These are phyloP conservation scores for Habroteleia sp. DNA, from an alignment of 2,888 invertebrate species.

Conservation along the genomic window DNA sequence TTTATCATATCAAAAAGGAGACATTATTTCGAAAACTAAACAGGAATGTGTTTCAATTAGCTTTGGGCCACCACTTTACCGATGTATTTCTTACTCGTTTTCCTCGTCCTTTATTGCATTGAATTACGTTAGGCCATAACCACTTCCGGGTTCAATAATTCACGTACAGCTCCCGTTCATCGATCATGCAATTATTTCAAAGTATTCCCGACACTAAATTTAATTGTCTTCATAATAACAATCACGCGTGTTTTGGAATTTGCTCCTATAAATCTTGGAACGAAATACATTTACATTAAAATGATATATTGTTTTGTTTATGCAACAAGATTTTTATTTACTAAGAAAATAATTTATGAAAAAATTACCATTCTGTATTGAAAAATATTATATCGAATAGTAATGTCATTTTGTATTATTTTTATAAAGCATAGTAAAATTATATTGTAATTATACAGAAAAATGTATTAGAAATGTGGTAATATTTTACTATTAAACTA, in stretches of 20 bases:
- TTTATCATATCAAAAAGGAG: constrained; percentile 27
- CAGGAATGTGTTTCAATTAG: constrained; percentile 32
- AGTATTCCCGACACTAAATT: constrained; percentile 28
- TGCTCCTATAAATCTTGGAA: constrained; percentile 6
- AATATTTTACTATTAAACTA: too few relatives aligned
- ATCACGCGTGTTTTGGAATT: constrained; percentile 31
- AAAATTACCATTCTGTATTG: too few relatives aligned
- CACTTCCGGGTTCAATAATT: constrained; percentile 63
- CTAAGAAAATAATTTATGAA: too few relatives aligned
- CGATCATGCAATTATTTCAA: constrained; percentile 45
- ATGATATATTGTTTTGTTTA: constrained; percentile 4
- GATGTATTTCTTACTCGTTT: constrained; percentile 32
- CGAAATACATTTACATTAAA: constrained; percentile 23
- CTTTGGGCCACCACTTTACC: constrained; percentile 23
- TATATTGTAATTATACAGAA: too few relatives aligned
- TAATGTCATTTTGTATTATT: too few relatives aligned
- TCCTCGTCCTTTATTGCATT: constrained; percentile 2
- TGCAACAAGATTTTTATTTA: too few relatives aligned
- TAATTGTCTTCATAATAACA: constrained; percentile 39
- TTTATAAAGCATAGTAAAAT: too few relatives aligned
- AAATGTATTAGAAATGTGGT: too few relatives aligned
- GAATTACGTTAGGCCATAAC: constrained; percentile 21
- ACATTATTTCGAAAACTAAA: constrained; percentile 12
- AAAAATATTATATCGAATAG: too few relatives aligned
- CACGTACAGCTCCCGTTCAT: constrained; percentile 51